Conservation (phyloP, 2,113 vertebrate species). For the Synodontis membranacea region DNA sequence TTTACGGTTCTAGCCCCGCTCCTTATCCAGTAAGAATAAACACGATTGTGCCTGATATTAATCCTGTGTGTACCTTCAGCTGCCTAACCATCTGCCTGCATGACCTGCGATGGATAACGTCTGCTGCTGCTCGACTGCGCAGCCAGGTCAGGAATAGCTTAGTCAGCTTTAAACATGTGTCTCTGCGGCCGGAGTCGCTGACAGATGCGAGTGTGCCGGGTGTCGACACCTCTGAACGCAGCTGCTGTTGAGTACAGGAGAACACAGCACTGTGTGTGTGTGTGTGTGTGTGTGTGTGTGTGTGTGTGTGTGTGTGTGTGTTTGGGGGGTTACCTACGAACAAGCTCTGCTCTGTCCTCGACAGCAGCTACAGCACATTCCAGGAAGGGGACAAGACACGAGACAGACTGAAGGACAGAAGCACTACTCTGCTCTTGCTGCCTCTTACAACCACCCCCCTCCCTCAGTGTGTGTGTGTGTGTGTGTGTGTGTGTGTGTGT, state of each 20-base stretch:
- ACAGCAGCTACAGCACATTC: conserved; percentile 36
- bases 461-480: background rate
- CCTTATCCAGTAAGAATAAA: background rate
- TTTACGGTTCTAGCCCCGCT: too few species aligned
- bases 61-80: background rate
- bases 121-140: background rate
- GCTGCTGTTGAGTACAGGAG: conserved; percentile 20
- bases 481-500: conserved; percentile 1
- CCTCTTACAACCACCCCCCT: background rate
- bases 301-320: background rate
- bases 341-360: conserved; percentile 43
- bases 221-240: conserved; percentile 39
- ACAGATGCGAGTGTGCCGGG: conserved; percentile 8
- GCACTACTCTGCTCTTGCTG: conserved; percentile 10
- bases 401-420: conserved; percentile 22
- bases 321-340: conserved; percentile 8
- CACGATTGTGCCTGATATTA: background rate
- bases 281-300: background rate
- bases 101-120: background rate
- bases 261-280: conserved; percentile 9
- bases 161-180: conserved; percentile 35
- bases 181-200: conserved; percentile 5
- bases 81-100: conserved; percentile 28
- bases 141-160: background rate
- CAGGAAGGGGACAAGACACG: conserved; percentile 41